Conservation (phyloP, 53 echinoderm and acorn worm genomes). For the Zoroaster sp. region DNA sequence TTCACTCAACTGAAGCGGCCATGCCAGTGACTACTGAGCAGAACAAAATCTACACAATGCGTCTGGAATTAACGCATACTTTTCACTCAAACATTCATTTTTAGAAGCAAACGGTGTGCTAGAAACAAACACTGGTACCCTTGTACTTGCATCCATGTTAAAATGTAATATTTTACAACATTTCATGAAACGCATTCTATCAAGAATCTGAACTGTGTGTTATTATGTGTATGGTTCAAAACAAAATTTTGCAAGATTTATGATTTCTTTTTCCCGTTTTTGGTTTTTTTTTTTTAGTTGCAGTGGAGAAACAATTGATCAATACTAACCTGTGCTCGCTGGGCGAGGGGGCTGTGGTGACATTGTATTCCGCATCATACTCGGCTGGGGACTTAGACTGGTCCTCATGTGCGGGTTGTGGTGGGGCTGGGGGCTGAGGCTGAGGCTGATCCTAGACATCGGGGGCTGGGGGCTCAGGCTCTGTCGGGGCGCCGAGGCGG, state of each 20-base stretch:
- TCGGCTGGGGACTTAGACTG: conserved; percentile 95
- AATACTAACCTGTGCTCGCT: conserved; percentile 91
- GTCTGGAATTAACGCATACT: background rate
- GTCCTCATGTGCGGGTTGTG: conserved; percentile 76
- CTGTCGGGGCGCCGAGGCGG: conserved; percentile 71
- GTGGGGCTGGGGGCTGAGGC: conserved; percentile 72
- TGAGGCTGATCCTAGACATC: conserved; percentile 61
- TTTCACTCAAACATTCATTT: too few relatives aligned
- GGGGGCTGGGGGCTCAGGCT: conserved; percentile 88
- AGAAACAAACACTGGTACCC: too few relatives aligned
- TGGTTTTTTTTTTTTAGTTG: too few relatives aligned
- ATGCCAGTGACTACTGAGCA: background rate
- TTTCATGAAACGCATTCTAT: too few relatives aligned
- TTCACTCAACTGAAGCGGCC: background rate
- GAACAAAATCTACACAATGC: background rate
- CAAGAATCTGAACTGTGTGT: too few relatives aligned
- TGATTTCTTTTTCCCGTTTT: background rate
- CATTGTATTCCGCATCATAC: conserved; percentile 82
- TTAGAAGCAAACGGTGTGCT: too few relatives aligned
- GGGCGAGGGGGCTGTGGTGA: conserved; percentile 96
- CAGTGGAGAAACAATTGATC: too few relatives aligned
- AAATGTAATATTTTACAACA: too few relatives aligned
- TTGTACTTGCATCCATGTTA: too few relatives aligned
- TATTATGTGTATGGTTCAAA: too few relatives aligned
- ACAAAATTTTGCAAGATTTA: too few relatives aligned